Evolutionary conservation across 2,888 invertebrate genomes (phyloP), one percentile per base, ranked within the genome.

Genomic region (Caradrina kadenii): DNA sequence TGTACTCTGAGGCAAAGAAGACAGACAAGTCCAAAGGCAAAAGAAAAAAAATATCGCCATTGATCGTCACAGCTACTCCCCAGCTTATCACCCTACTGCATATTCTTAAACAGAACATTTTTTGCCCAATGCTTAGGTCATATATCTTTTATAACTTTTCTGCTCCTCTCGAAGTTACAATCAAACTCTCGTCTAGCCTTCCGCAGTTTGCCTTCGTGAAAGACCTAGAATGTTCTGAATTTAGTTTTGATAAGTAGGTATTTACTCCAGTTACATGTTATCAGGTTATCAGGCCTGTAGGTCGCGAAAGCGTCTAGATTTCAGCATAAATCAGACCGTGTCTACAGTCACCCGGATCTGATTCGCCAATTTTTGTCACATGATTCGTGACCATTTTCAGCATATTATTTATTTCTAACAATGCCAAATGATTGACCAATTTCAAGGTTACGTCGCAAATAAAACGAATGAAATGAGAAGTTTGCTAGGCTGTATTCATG

Each of bases 281-380:
- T 31, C 39, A 61, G 74, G 79, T 62, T 45, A 53, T 54, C 50
- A 52, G 75, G 48, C 63, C 1, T 79, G 2, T 64, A 50, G 59
- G 76, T 17, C 69, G 55, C 26, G 10, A 15, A 1, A 1, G 22
- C 35, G 45, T 45, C 59, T 53, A 53, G 42, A 45, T 74, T 26
- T 63, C 42, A 63, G 42, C 52, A 39, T 22, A 15, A 52, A 21
- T 52, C 26, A 11, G n/a, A 52, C 1, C 76, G 62, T 76, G 64
- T 53, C 64, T 26, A 35, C 55, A 22, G 19, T 49, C 26, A 63
- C 59, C 52, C 63, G 81, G 70, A 77, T 77, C 31, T 53, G 76
- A 59, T 80, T 65, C 31, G 59, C 22, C 35, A 42, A 65, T 59
- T 74, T 45, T 76, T n/a, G 26, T 48, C 55, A 62, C 63, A 3